Evolutionary conservation across 2,113 vertebrate species (phyloP).

Genomic region (Cryptotis parvus): DNA sequence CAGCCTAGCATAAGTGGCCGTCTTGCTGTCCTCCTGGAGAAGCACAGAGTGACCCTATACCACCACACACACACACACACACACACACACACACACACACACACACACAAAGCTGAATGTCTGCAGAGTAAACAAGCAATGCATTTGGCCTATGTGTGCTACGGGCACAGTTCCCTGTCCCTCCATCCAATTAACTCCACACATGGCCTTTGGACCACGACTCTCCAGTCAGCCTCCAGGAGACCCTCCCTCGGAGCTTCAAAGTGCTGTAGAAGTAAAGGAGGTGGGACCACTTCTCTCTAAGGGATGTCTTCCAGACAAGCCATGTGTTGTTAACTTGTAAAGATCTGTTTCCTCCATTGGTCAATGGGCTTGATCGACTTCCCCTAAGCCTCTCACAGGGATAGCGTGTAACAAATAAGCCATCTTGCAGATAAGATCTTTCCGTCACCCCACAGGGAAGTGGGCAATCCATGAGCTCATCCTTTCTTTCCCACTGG

Average conservation of each 20-base stretch:
- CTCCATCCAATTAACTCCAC: not conserved
- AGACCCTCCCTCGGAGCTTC: not conserved
- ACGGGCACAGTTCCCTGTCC: not conserved
- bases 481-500: not conserved
- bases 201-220: not conserved
- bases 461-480: accelerated
- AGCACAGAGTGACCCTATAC: not conserved
- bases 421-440: not conserved
- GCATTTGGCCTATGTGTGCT: not conserved
- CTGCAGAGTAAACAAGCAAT: not conserved
- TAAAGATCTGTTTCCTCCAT: not conserved
- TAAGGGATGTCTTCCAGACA: not conserved
- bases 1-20: not conserved
- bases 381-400: not conserved
- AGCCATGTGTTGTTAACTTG: not conserved
- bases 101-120: too few species aligned
- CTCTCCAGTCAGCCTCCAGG: not conserved
- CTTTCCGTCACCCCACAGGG: not conserved
- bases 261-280: not conserved
- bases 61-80: too few species aligned
- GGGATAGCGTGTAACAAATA: not conserved
- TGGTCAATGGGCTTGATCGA: not conserved
- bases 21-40: not conserved
- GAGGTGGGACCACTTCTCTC: not conserved
- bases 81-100: too few species aligned